Conservation (phyloP, 2,888 invertebrate species). For the Diarsia dahlii region DNA sequence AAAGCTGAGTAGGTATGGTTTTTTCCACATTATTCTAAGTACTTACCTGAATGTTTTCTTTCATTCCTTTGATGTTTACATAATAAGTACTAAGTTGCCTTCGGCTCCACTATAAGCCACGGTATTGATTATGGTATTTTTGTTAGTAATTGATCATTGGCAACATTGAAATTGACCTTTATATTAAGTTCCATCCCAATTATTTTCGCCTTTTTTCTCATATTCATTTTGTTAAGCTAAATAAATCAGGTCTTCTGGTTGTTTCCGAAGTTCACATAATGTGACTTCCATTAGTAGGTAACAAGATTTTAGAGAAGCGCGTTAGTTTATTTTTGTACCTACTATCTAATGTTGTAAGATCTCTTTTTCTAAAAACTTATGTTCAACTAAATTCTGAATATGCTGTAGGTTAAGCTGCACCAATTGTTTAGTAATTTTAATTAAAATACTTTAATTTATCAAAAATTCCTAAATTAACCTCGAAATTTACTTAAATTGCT, state of each 20-base stretch:
- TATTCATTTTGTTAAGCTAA: background rate
- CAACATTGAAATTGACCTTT: background rate
- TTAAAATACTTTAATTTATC: background rate
- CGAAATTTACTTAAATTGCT: background rate
- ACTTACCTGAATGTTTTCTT: background rate
- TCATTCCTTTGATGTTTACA: background rate
- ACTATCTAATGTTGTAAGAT: background rate
- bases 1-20: background rate
- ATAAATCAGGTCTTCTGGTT: background rate
- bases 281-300: background rate
- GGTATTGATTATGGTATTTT: background rate
- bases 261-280: background rate
- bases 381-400: background rate
- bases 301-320: background rate
- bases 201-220: background rate
- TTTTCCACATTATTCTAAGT: too few relatives aligned
- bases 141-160: background rate
- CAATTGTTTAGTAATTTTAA: background rate
- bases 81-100: background rate
- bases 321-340: background rate
- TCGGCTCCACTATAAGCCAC: background rate
- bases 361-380: background rate
- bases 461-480: background rate
- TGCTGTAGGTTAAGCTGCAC: background rate
- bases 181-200: background rate